Conservation (phyloP, 2,113 vertebrate genomes). For the Halcyon senegalensis region DNA sequence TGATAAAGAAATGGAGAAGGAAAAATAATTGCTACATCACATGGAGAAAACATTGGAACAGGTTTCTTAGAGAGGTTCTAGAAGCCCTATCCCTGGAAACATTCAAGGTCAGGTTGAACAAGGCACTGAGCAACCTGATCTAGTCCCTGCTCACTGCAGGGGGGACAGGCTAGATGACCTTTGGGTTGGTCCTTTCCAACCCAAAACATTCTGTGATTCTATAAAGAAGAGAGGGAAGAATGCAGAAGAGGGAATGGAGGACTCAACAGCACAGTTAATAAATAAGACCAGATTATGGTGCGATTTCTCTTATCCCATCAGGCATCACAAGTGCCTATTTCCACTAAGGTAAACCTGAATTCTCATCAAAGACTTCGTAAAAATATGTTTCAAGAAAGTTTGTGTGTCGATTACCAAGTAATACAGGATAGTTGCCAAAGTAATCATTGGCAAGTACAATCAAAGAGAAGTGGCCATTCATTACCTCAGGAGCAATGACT, state of each 20-base stretch:
- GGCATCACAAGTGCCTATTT: background rate
- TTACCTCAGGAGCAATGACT: background rate
- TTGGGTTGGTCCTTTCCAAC: background rate
- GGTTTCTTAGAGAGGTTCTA: background rate
- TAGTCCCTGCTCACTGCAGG: background rate
- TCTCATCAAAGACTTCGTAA: background rate
- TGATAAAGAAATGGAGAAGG: background rate
- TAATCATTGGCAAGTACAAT: background rate
- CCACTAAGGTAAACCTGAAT: background rate
- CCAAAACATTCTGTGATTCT: background rate
- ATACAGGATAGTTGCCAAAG: background rate
- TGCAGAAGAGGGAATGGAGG: background rate
- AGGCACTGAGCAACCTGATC: background rate
- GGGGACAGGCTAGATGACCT: background rate
- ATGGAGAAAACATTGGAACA: background rate
- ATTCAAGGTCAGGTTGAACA: background rate
- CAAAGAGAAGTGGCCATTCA: background rate
- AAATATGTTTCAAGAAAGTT: background rate
- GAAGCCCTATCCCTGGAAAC: background rate
- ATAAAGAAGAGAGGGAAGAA: background rate
- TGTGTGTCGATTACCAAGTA: background rate
- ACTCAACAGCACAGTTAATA: background rate
- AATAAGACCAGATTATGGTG: background rate
- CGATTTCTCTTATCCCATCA: background rate
- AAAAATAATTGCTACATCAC: background rate